Evolutionary conservation across 2,797 vertebrate genomes (phyloP), one percentile per base, ranked within the genome.

Genomic region (Cyprinella venusta): DNA sequence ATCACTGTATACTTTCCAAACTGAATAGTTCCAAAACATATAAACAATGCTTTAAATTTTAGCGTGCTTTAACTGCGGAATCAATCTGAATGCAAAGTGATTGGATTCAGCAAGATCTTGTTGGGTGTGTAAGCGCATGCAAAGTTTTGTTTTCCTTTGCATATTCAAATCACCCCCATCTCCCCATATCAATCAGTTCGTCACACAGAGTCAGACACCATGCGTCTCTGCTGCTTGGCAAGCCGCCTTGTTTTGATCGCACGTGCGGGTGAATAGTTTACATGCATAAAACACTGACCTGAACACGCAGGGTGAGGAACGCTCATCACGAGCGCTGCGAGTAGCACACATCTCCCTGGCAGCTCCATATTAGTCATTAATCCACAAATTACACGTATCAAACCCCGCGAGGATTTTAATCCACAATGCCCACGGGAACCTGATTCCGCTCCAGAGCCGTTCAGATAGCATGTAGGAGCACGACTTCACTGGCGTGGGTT

Each of bases 381-480:
- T 67, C 21, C 63, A 48, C 63, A 48, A 79, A 84, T 64, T 40
- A 10, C 33, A 50, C n/a, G 13, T 33, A 36, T 45, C 26, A 72
- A 63, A 61, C 67, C n/a, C 30, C 24, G 8, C 15, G 40, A 36
- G 40, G 40, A 6, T 38, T 81, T 52, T 38, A 33, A 81, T 84
- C 80, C 50, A 77, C 54, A 75, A 56, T 67, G 38, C 70, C 64
- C 13, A 52, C 50, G 4, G 13, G 48, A 74, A 71, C 40, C 79
- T 10, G 33, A 76, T 71, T 80, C 56, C 65, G 69, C 80, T 84
- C 69, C 85, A 52, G 83, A 79, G 70, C 36, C 65, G 40, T 76
- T 88, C 81, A 84, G 50, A 70, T 38, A 61, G 81, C 86, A 82
- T 76, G 87, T 76, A 85, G 74, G 50, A 87, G 85, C 87, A 88